These are phyloP conservation scores for Perithous albicinctus DNA, from an alignment of 2,888 invertebrate species.

Conservation along the genomic window DNA sequence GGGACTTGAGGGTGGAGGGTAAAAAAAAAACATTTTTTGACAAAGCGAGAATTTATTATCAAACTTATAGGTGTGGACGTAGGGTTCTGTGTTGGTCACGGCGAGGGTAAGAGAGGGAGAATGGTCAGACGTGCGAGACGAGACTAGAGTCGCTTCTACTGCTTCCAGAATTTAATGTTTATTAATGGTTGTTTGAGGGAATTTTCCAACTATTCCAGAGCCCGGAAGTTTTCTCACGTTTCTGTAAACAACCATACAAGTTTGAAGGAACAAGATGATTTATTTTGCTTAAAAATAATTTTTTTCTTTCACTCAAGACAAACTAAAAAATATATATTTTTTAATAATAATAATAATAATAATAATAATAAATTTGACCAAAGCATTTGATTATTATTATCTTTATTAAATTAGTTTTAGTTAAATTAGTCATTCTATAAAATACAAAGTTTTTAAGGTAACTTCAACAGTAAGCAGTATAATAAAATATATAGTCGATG, in stretches of 20 bases:
- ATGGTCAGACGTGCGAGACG: conserved; percentile 10
- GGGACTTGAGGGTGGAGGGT: neutral
- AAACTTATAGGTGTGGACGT: neutral
- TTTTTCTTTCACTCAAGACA: too few species aligned
- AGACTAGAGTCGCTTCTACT: neutral
- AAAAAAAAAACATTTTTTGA: conserved; percentile 37
- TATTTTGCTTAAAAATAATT: neutral
- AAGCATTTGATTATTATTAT: too few species aligned
- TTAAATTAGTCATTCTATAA: too few species aligned
- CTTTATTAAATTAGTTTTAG: too few species aligned
- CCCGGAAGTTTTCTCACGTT: neutral
- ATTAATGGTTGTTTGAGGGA: conserved; percentile 28
- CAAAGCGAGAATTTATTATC: conserved; percentile 41
- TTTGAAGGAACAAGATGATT: neutral
- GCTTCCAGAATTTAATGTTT: conserved; percentile 40
- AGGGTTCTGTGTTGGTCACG: conserved; percentile 12
- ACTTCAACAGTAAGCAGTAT: too few species aligned
- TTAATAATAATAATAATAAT: neutral
- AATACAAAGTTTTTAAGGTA: too few species aligned
- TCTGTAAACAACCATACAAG: neutral
- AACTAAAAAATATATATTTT: too few species aligned
- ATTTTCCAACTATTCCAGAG: conserved; percentile 4
- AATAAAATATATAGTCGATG: too few species aligned
- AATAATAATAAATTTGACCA: too few species aligned
- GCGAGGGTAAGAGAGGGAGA: conserved; percentile 20